Percentiles rank a stretch among this genome's conserved stretches.
Evolutionary conservation across 2,113 vertebrate species (phyloP).

Genomic region (Fukomys damarensis): DNA sequence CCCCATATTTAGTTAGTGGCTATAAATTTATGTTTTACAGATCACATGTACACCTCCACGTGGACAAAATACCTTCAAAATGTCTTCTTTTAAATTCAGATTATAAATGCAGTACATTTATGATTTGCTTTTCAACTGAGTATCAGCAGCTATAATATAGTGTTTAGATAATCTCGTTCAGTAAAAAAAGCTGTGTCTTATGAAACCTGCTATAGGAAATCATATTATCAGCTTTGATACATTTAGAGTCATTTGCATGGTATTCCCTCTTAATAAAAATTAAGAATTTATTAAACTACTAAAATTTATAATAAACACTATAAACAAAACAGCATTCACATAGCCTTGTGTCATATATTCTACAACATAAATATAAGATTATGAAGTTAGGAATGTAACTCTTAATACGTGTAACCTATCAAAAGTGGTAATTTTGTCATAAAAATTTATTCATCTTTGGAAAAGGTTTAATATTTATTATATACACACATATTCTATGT

Average conservation of each 20-base stretch:
- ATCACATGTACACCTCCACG: neutral
- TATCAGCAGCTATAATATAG: slow-evolving; percentile 57
- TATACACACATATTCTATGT: neutral
- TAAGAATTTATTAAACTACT: slow-evolving; percentile 6
- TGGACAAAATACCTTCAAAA: slow-evolving; percentile 37
- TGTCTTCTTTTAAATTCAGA: neutral
- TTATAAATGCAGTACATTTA: neutral
- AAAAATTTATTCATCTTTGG: neutral
- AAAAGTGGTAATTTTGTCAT: neutral
- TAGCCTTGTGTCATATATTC: neutral
- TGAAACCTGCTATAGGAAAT: neutral
- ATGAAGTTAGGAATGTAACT: neutral
- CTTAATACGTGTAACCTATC: neutral
- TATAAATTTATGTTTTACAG: slow-evolving; percentile 12
- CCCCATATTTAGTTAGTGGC: neutral
- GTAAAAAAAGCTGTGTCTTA: neutral
- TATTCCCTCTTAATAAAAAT: slow-evolving; percentile 14
- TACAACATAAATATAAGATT: neutral
- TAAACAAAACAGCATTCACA: neutral
- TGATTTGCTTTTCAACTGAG: slow-evolving; percentile 54
- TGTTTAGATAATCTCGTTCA: slow-evolving; percentile 47
- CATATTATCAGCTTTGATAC: neutral
- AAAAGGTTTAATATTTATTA: neutral
- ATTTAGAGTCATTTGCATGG: neutral
- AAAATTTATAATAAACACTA: slow-evolving; percentile 17